Base-by-base conservation (phyloP, 2,113 vertebrate genomes). In the Clarias macrocephalus region DNA sequence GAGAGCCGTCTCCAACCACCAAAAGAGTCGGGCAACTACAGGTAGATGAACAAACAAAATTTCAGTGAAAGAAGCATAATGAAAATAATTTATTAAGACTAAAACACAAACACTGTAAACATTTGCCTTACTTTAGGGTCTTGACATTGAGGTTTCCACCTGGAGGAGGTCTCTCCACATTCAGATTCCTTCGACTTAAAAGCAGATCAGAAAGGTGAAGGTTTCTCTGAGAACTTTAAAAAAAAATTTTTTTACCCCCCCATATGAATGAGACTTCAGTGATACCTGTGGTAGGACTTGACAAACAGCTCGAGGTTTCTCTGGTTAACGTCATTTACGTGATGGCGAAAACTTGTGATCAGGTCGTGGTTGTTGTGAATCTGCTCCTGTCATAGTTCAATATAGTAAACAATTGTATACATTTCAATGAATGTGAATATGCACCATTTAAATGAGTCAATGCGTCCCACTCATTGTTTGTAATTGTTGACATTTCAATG, bases 271-370 rank as follows among this genome's bases (percentile, higher is more conserved):
- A 84, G 15, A 57, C 21, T 30, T 23, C 16, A 76, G 16, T 48
- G 18, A 52, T 90, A 96, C 96, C 96, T 97, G 94, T 97, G 96
- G 92, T 99, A 99, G 85, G 97, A 96, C 48, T 95, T 96, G 90
- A 97, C 92, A 94, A 99, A 99, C 89, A 97, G 96, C 85, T 94
- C 95, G 84, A 99, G 94, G 91, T 99, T 99, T 92, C 93, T 91
- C 85, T 97, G 96, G 93, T 99, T 98, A 95, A 99, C 95, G 33
- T 96, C 96, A 0, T 96, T 94, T 90, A 99, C 97, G 93, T 97
- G 95, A 91, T 98, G 96, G 77, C 97, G 98, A 91, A 97, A 99
- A 30, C 96, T 97, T 62, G 96, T 93, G 1, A 99, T 96, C 85
- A 98, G 94, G 86, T 98, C 96, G 2, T 94, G 96, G 85, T 97